Evolutionary conservation across 1,140 invertebrate species (phyloP).

Genomic region (Semibalanus balanoides): DNA sequence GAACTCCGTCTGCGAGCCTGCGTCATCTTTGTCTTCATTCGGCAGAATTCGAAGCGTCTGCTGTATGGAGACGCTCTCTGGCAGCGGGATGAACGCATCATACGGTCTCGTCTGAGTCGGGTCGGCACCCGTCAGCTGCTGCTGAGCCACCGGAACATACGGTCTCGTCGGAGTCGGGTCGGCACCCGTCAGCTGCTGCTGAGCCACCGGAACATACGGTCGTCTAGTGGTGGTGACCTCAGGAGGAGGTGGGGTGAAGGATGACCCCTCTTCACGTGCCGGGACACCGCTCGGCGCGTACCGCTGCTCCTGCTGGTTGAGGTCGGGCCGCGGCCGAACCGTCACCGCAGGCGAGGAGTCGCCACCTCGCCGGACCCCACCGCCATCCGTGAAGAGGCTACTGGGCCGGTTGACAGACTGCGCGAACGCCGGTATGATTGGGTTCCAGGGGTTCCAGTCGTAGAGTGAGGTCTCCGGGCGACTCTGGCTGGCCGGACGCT

Average conservation of each 20-base stretch:
- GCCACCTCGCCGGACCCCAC: too few species aligned
- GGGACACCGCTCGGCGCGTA: too few species aligned
- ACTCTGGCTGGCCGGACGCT: neutral
- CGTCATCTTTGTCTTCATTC: too few species aligned
- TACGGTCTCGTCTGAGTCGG: neutral
- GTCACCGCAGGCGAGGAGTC: neutral
- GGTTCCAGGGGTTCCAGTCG: constrained; percentile 7
- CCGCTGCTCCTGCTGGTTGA: too few species aligned
- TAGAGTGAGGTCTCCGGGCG: neutral
- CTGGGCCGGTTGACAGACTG: neutral
- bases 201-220: too few species aligned
- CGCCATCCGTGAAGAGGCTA: neutral
- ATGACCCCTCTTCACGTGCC: too few species aligned
- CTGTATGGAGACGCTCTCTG: neutral
- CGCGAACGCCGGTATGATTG: constrained; percentile 8
- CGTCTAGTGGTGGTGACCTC: neutral
- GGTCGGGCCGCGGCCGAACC: too few species aligned
- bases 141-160: neutral
- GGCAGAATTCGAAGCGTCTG: neutral
- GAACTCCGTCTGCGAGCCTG: too few species aligned
- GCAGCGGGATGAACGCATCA: neutral
- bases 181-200: neutral
- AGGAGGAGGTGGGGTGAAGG: too few species aligned
- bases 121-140: neutral
- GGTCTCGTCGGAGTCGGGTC: neutral